phyloP scores from a whole-genome alignment of 2,113 vertebrate species.

The Microtus montanus region DNA sequence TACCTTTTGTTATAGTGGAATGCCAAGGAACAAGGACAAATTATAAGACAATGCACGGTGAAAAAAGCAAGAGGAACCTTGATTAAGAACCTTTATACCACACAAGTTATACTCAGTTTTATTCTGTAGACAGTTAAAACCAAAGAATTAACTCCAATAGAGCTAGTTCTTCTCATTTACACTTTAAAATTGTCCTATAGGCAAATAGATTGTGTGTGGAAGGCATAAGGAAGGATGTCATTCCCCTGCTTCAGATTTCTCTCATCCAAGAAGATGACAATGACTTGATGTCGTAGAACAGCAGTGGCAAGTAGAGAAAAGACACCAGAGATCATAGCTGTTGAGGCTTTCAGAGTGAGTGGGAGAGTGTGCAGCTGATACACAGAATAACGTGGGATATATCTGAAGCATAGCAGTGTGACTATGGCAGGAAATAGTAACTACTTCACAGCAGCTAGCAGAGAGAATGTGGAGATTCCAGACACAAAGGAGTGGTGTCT shows the following conservation, averaged over 20 bases:
- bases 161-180: no score
- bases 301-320: not conserved
- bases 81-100: not conserved
- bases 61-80: not conserved
- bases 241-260: not conserved
- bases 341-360: not conserved
- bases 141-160: not conserved
- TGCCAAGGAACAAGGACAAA: not conserved
- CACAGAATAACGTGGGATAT: no score
- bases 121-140: not conserved
- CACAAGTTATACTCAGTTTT: not conserved
- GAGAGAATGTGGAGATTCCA: not conserved
- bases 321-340: not conserved
- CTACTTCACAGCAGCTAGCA: not conserved
- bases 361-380: not conserved
- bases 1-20: not conserved
- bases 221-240: not conserved
- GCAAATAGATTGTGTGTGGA: not conserved
- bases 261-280: not conserved
- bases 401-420: not conserved
- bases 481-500: not conserved
- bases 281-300: not conserved
- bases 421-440: not conserved
- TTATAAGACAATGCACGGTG: not conserved
- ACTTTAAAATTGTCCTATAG: not conserved